Evolutionary conservation across 2,888 invertebrate genomes (phyloP).

Genomic region (Xestoiulus laeticollis): DNA sequence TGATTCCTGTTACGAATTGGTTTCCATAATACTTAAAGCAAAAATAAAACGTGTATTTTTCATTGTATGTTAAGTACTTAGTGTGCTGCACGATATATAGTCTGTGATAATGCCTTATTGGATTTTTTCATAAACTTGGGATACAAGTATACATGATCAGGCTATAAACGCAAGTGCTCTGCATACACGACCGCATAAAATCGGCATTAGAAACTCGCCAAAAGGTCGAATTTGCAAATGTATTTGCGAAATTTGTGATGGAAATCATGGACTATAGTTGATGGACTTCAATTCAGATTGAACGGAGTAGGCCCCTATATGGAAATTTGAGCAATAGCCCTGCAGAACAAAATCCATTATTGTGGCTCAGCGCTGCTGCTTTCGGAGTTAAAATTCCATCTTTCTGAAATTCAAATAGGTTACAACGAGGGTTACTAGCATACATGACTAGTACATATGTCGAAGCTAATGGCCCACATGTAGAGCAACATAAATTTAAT

Average conservation of each 20-base stretch:
- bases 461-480: conserved; percentile 44
- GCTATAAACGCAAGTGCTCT: neutral
- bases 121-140: neutral
- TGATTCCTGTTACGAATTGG: neutral
- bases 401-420: neutral
- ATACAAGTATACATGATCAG: neutral
- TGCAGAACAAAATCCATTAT: neutral
- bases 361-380: neutral
- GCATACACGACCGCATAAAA: neutral
- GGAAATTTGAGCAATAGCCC: neutral
- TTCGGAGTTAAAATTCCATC: neutral
- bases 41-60: neutral
- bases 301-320: neutral
- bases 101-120: no score
- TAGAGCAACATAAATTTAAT: conserved; percentile 45
- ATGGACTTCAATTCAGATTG: neutral
- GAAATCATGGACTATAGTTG: neutral
- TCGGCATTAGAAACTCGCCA: neutral
- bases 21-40: neutral
- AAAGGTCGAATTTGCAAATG: neutral
- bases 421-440: neutral
- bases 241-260: neutral
- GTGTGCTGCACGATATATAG: neutral
- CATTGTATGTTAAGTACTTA: no score
- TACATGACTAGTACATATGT: conserved; percentile 47